Evolutionary conservation across 2,888 invertebrate genomes (phyloP).

Genomic region (Patella ulyssiponensis): DNA sequence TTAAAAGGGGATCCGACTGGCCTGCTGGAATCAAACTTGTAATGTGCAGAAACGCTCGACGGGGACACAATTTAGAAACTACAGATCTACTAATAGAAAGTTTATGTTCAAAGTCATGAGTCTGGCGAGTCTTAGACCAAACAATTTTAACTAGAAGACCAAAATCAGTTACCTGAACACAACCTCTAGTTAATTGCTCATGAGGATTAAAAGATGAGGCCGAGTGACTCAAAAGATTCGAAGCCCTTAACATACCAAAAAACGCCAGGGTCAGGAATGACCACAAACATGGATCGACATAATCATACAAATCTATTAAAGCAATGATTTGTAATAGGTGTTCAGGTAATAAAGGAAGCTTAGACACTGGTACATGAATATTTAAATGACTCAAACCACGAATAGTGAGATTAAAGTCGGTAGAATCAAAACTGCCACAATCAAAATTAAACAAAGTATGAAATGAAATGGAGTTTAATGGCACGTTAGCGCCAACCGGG

Average conservation of each 20-base stretch:
- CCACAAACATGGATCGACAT: not conserved
- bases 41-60: not conserved
- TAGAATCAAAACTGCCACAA: not conserved
- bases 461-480: no score
- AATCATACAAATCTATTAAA: not conserved
- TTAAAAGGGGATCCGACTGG: not conserved
- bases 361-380: not conserved
- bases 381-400: not conserved
- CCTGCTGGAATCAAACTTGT: not conserved
- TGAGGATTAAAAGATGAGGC: not conserved
- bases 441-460: not conserved
- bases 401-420: not conserved
- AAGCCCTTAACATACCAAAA: not conserved
- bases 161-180: not conserved
- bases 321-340: not conserved
- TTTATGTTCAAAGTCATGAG: not conserved
- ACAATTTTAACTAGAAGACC: not conserved
- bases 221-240: not conserved
- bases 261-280: not conserved
- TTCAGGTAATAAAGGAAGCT: not conserved
- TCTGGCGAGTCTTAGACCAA: not conserved
- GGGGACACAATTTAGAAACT: not conserved
- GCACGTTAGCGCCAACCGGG: no score
- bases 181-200: not conserved
- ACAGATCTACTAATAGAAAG: not conserved